These are phyloP conservation scores for Watsonalla binaria DNA, from an alignment of 2,888 invertebrate genomes.

Conservation along the genomic window DNA sequence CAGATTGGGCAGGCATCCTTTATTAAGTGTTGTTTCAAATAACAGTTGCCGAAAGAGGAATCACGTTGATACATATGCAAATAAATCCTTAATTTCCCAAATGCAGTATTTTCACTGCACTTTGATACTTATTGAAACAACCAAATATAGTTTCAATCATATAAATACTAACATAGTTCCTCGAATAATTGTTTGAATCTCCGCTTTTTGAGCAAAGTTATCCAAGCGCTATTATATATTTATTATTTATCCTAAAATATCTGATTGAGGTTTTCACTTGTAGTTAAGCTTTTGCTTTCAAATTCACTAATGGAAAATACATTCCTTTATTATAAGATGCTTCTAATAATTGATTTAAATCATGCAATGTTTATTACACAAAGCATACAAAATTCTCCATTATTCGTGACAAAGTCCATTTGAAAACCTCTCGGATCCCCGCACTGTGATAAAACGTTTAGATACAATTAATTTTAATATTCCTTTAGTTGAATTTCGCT, in stretches of 20 bases:
- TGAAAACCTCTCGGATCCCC: constrained; percentile 57
- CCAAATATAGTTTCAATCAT: background rate
- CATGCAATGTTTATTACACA: background rate
- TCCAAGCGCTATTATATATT: background rate
- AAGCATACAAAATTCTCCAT: too few relatives aligned
- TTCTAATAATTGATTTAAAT: background rate
- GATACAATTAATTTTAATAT: constrained; percentile 48
- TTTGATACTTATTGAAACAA: background rate
- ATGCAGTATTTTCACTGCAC: background rate
- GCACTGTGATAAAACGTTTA: constrained; percentile 54
- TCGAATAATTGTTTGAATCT: background rate
- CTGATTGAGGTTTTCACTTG: constrained; percentile 35
- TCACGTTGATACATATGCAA: too few relatives aligned
- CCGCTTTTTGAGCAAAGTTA: background rate
- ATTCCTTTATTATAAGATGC: background rate
- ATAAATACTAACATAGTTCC: background rate
- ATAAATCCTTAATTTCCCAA: background rate
- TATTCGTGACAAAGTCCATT: background rate
- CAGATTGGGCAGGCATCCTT: too few relatives aligned
- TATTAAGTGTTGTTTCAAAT: too few relatives aligned
- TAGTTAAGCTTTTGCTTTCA: constrained; percentile 1
- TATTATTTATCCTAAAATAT: constrained; percentile 8
- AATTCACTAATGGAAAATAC: too few relatives aligned
- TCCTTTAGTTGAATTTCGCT: constrained; percentile 30
- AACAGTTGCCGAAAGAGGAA: too few relatives aligned